Percentiles rank a stretch among this genome's conserved stretches.
These are phyloP conservation scores for Fissipunctia ypsillon DNA, from an alignment of 2,888 invertebrate species.

Conservation along the genomic window DNA sequence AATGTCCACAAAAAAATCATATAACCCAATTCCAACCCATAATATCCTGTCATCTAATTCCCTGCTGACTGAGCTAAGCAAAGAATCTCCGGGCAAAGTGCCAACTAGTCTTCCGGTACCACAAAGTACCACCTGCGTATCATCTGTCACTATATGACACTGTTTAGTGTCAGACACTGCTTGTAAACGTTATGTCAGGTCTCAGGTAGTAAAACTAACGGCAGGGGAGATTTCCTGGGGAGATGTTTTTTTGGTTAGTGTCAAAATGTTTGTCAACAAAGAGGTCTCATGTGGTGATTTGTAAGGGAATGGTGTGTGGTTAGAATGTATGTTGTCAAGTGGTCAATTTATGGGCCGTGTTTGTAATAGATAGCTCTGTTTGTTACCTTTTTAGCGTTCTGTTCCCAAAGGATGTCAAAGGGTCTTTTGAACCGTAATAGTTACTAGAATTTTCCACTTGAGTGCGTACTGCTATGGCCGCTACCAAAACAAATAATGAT, in stretches of 20 bases:
- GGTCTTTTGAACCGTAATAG: too few relatives aligned
- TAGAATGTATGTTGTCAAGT: constrained; percentile 22
- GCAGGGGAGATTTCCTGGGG: constrained; percentile 6
- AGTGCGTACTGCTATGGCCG: too few relatives aligned
- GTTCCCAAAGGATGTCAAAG: too few relatives aligned
- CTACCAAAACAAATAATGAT: too few relatives aligned
- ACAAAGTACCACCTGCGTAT: constrained; percentile 45
- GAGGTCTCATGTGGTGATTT: constrained; percentile 35
- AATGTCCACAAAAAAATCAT: constrained; percentile 18
- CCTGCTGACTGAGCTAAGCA: constrained; percentile 24
- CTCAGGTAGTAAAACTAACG: constrained; percentile 44
- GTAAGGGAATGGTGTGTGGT: neutral
- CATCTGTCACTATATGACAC: constrained; percentile 54
- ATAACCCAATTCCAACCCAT: constrained; percentile 37
- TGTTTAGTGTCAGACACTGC: constrained; percentile 45
- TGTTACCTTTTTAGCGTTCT: constrained; percentile 3
- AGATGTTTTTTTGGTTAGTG: constrained; percentile 25
- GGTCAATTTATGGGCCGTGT: constrained; percentile 27
- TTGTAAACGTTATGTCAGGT: constrained; percentile 11
- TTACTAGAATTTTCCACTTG: too few relatives aligned
- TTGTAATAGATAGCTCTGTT: constrained; percentile 18
- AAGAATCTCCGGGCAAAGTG: constrained; percentile 44
- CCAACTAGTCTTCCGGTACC: constrained; percentile 51
- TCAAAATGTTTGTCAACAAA: constrained; percentile 50
- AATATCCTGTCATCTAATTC: constrained; percentile 45